Conservation (phyloP, 2,113 vertebrate species). For the Rhipidura dahli region DNA sequence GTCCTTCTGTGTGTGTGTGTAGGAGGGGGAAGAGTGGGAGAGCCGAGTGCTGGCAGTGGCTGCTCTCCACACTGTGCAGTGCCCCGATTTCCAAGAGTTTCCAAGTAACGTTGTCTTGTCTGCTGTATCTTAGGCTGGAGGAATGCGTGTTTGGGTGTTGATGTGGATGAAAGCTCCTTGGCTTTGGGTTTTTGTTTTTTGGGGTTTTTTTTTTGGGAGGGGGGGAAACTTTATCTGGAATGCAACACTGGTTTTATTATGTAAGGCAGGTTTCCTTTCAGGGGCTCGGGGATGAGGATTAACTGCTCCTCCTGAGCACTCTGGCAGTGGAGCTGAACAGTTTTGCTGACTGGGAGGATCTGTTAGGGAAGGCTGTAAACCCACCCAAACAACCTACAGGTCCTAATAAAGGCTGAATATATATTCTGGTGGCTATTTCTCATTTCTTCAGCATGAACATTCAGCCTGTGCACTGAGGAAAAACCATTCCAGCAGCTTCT, state of each 20-base stretch:
- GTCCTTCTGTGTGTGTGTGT: constrained; percentile 20
- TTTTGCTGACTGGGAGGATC: background rate
- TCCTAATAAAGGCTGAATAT: background rate
- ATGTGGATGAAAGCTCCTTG: background rate
- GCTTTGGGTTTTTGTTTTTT: too few relatives aligned
- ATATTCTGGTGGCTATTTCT: background rate
- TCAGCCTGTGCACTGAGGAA: background rate
- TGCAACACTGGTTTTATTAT: background rate
- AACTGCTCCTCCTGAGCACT: background rate
- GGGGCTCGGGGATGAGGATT: background rate
- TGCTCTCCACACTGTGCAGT: background rate
- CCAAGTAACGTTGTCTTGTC: background rate
- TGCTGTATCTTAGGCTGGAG: background rate
- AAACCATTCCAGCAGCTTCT: background rate
- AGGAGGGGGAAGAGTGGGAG: constrained; percentile 34
- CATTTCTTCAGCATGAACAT: background rate
- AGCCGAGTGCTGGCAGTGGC: background rate
- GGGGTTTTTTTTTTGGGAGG: background rate
- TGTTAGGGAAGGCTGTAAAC: background rate
- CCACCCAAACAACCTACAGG: background rate
- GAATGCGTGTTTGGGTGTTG: background rate
- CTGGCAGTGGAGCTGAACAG: background rate
- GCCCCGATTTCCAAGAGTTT: constrained; percentile 23
- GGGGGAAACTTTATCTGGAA: background rate
- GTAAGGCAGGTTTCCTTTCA: background rate